Evolutionary conservation across 1,140 invertebrate genomes (phyloP).

Genomic region (Ceratina calcarata): DNA sequence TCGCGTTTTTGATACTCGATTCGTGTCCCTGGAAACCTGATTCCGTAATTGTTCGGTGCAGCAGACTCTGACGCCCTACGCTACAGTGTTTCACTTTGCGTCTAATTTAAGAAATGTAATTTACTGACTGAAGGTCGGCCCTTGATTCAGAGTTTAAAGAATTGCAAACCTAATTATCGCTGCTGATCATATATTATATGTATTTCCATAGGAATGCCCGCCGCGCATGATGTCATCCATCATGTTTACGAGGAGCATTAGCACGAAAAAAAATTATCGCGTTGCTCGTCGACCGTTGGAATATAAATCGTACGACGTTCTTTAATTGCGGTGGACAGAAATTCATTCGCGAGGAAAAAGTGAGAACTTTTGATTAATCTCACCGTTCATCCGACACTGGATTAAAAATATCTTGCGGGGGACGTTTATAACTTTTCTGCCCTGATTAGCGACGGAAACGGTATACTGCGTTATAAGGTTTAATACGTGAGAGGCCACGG

Average conservation of each 20-base stretch:
- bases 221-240: no score
- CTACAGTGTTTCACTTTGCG: neutral
- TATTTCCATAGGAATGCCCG: no score
- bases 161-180: no score
- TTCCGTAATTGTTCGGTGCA: neutral
- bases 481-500: neutral
- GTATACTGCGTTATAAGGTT: slow-evolving; percentile 12
- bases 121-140: no score
- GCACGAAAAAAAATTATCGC: neutral
- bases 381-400: neutral
- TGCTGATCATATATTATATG: no score
- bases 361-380: neutral
- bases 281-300: neutral
- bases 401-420: slow-evolving; percentile 25
- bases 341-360: neutral
- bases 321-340: no score
- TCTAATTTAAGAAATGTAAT: neutral
- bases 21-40: neutral
- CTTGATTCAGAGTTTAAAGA: no score
- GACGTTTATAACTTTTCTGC: slow-evolving; percentile 40
- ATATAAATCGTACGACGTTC: neutral
- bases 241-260: no score
- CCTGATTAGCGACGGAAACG: slow-evolving; percentile 35
- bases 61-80: no score
- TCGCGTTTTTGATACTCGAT: neutral